Evolutionary conservation across 2,888 invertebrate genomes (phyloP).

Genomic region (Eupithecia subumbrata): DNA sequence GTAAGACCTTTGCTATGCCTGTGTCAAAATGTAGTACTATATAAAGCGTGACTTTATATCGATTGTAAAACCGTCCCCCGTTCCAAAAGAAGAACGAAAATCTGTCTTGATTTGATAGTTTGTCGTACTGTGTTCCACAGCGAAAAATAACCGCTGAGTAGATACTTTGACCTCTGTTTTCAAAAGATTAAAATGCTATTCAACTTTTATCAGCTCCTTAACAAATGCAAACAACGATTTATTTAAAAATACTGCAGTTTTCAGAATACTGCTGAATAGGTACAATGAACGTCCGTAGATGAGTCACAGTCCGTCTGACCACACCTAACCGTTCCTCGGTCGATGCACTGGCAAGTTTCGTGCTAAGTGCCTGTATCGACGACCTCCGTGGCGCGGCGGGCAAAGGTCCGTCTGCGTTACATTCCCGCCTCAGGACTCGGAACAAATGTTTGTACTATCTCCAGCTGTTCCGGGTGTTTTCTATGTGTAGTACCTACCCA

Average conservation of each 20-base stretch:
- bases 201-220: neutral
- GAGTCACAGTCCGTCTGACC: conserved; percentile 50
- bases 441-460: neutral
- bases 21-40: no score
- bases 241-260: neutral
- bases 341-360: conserved; percentile 37
- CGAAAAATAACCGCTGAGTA: no score
- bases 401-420: neutral
- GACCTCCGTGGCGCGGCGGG: neutral
- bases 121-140: no score
- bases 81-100: no score
- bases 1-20: no score
- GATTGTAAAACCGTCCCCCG: no score
- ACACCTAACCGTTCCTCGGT: conserved; percentile 47
- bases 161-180: neutral
- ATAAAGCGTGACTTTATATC: no score
- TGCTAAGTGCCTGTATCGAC: neutral
- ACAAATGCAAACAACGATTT: conserved; percentile 5
- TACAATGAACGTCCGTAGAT: conserved; percentile 18
- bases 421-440: neutral
- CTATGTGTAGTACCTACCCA: no score
- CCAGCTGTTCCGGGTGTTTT: no score
- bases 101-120: no score
- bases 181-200: neutral
- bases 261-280: conserved; percentile 3